Evolutionary conservation across 2,113 vertebrate species (phyloP), one percentile per base, ranked within the genome.

Genomic region (Machaerirhynchus nigripectus): DNA sequence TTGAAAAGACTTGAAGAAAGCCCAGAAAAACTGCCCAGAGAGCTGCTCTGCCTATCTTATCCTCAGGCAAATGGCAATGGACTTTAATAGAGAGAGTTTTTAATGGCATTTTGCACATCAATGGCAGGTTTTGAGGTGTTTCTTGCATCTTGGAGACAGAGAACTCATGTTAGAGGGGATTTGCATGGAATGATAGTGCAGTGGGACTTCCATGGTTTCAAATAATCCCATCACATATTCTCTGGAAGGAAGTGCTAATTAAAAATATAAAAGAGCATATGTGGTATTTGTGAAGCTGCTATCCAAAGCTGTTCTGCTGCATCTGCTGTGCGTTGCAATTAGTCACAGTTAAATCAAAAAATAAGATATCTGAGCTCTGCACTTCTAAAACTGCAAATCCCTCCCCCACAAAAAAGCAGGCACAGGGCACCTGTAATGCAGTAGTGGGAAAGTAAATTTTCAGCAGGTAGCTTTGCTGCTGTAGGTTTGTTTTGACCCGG

Each of bases 261-360:
- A 79, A 42, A 89, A 87, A 33, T 50, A n/a, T 91, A 71, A 73
- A 84, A 78, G 39, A 83, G 15, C 7, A 2, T 91, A 87, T 61
- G 85, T 89, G 63, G 19, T 63, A 37, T 83, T 89, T 76, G 40
- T 49, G 47, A 85, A 69, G 81, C 67, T 89, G 61, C 90, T 87
- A 75, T 12, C 46, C 47, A 16, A 78, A 92, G 35, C 18, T 64
- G 19, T 79, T 26, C 11, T 89, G 53, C 59, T 83, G 74, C 87
- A 95, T 95, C 84, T 89, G 89, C 52, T 93, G 12, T 22, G 44
- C 2, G 0, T 10, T 46, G 61, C 28, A 94, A 57, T 94, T 87
- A 93, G 89, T 64, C 67, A 59, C 2, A 71, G 40, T 59, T 89
- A 93, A 94, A 91, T 83, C 31, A 52, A 57, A 93, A 96, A 82